These are phyloP conservation scores for Drosophila neocordata DNA, from an alignment of 1,140 invertebrate species.

Conservation along the genomic window DNA sequence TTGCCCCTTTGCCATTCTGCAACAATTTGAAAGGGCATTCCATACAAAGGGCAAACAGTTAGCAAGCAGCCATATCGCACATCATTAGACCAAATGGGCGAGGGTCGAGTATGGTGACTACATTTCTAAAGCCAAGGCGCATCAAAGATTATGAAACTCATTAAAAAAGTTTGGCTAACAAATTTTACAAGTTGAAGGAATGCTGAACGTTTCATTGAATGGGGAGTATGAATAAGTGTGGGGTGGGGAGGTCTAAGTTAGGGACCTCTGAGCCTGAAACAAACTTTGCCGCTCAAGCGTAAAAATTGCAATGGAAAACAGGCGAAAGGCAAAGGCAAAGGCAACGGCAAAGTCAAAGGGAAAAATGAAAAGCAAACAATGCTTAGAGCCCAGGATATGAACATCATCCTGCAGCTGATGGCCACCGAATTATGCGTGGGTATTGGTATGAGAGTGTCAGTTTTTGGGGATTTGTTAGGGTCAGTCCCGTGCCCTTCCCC, in stretches of 20 bases:
- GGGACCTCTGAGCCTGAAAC: neutral
- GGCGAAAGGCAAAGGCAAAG: conserved; percentile 4
- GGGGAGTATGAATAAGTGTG: too few species aligned
- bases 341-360: neutral
- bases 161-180: conserved; percentile 71
- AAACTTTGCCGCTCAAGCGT: conserved; percentile 26
- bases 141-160: conserved; percentile 75
- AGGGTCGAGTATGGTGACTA: conserved; percentile 22
- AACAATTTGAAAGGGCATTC: conserved; percentile 50
- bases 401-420: conserved; percentile 17
- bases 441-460: neutral
- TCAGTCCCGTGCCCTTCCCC: neutral
- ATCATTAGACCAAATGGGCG: conserved; percentile 39
- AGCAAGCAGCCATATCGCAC: conserved; percentile 24
- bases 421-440: conserved; percentile 9
- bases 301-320: conserved; percentile 30
- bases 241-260: neutral
- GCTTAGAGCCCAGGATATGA: neutral
- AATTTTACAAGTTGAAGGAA: conserved; percentile 52
- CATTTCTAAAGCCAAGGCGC: conserved; percentile 53
- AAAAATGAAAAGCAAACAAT: conserved; percentile 3
- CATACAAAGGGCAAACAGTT: conserved; percentile 28
- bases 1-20: conserved; percentile 3
- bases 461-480: neutral
- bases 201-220: conserved; percentile 11